Conservation (phyloP, 2,113 vertebrate genomes). For the Gallinago jamesoni region DNA sequence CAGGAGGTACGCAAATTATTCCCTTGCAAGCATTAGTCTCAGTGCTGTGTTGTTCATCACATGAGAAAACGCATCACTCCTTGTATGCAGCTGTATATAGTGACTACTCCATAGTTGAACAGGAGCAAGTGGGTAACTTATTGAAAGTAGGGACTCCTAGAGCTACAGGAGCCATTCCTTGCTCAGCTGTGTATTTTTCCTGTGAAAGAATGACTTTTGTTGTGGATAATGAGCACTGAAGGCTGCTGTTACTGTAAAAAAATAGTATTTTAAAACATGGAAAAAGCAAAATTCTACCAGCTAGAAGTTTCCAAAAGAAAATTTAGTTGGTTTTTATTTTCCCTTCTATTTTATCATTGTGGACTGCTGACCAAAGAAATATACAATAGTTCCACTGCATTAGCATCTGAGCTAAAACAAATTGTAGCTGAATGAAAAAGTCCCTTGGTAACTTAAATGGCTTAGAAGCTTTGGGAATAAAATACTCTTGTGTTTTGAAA, state of each 20-base stretch:
- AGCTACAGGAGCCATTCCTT: neutral
- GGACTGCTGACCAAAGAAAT: neutral
- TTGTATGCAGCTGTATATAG: neutral
- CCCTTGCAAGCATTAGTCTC: neutral
- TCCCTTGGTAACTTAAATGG: neutral
- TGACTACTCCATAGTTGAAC: too few species aligned
- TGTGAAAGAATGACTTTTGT: neutral
- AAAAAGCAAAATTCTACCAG: neutral
- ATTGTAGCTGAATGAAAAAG: neutral
- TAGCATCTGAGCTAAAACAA: neutral
- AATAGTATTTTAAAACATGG: neutral
- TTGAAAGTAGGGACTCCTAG: neutral
- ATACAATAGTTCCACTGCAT: neutral
- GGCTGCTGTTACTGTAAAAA: neutral
- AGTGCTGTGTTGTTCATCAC: neutral
- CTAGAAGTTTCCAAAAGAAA: neutral
- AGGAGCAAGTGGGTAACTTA: neutral
- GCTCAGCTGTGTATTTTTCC: neutral
- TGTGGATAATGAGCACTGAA: neutral
- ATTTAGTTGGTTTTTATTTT: rapidly evolving
- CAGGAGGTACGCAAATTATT: constrained; percentile 79
- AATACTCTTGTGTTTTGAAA: neutral
- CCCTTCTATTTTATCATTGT: neutral
- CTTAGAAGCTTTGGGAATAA: neutral
- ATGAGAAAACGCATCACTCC: neutral